These are phyloP conservation scores for Alcedo atthis DNA, from an alignment of 2,797 vertebrate genomes.

Conservation along the genomic window DNA sequence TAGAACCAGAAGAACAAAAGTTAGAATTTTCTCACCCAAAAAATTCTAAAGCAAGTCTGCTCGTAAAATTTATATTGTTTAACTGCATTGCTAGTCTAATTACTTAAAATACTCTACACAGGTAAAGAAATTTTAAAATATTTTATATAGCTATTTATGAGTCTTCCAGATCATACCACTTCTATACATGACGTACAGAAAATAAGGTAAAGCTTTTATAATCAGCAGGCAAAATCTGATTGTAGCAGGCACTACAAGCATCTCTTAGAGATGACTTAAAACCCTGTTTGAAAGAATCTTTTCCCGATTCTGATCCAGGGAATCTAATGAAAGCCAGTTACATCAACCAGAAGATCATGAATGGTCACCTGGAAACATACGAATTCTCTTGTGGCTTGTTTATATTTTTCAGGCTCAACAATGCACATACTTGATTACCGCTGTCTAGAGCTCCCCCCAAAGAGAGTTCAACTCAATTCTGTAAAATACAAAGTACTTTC, in stretches of 20 bases:
- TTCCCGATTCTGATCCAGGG: neutral
- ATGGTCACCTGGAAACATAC: neutral
- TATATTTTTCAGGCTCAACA: neutral
- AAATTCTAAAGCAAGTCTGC: neutral
- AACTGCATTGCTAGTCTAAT: neutral
- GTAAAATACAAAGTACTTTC: neutral
- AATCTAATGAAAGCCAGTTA: neutral
- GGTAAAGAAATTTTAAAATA: neutral
- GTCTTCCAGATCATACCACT: neutral
- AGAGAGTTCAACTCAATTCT: neutral
- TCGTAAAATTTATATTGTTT: neutral
- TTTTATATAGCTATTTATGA: neutral
- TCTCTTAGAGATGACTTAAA: neutral
- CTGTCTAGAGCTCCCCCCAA: neutral
- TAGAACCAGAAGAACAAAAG: neutral
- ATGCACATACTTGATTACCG: neutral
- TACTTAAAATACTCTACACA: neutral
- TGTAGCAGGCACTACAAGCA: neutral
- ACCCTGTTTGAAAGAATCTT: neutral
- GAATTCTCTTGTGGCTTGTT: neutral
- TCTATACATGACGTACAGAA: neutral
- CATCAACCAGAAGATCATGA: neutral
- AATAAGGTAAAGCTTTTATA: neutral
- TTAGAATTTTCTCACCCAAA: accelerated
- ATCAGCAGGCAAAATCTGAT: neutral